Conservation (phyloP, 2,888 invertebrate genomes). For the Alsophila aescularia region DNA sequence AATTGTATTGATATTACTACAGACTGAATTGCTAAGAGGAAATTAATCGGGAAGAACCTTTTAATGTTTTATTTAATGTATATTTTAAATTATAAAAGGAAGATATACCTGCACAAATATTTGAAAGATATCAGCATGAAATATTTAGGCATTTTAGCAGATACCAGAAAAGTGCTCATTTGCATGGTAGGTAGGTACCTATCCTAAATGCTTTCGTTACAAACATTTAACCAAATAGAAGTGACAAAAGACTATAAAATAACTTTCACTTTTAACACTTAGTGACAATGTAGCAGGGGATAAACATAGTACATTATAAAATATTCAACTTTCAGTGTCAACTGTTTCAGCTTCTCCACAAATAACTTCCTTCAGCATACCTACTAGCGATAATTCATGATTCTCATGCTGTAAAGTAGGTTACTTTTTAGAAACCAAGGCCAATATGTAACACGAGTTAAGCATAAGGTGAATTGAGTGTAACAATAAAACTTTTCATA, state of each 20-base stretch:
- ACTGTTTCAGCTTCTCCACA: slow-evolving; percentile 4
- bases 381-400: slow-evolving; percentile 25
- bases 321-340: slow-evolving; percentile 12
- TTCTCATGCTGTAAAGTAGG: slow-evolving; percentile 45
- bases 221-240: slow-evolving; percentile 18
- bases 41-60: too few relatives aligned
- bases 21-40: too few relatives aligned
- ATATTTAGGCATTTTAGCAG: not conserved
- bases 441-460: slow-evolving; percentile 54
- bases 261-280: slow-evolving; percentile 42
- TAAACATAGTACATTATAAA: not conserved
- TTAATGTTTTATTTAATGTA: too few relatives aligned
- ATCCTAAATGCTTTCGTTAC: slow-evolving; percentile 7
- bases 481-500: slow-evolving; percentile 67
- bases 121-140: not conserved
- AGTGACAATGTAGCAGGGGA: slow-evolving; percentile 12
- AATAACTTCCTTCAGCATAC: slow-evolving; percentile 13
- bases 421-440: slow-evolving; percentile 67
- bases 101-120: too few relatives aligned
- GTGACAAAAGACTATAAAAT: slow-evolving; percentile 23
- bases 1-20: too few relatives aligned
- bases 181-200: too few relatives aligned
- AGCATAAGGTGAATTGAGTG: slow-evolving; percentile 48
- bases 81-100: too few relatives aligned
- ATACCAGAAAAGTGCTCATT: slow-evolving; percentile 1